Percentiles rank a stretch among this genome's conserved stretches.
These are phyloP conservation scores for Nannoperca obscura DNA, from an alignment of 2,797 vertebrate genomes.

Conservation along the genomic window DNA sequence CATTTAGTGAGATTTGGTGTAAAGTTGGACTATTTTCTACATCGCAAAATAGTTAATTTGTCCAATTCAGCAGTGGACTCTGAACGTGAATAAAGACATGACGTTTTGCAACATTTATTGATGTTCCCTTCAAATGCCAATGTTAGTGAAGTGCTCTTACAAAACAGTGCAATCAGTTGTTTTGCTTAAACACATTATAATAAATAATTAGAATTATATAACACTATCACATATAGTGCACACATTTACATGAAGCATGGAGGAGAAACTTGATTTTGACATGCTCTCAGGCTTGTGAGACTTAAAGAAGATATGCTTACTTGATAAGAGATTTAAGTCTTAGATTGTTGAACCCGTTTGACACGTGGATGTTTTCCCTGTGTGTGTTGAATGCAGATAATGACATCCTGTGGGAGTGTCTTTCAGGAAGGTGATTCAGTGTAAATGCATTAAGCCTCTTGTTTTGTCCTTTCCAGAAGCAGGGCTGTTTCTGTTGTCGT, in stretches of 20 bases:
- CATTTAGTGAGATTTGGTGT: background rate
- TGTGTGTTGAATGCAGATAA: background rate
- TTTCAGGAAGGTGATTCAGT: background rate
- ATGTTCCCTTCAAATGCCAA: background rate
- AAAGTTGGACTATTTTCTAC: background rate
- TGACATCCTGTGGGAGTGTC: background rate
- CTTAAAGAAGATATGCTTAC: background rate
- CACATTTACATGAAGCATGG: background rate
- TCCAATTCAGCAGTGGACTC: background rate
- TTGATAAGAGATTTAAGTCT: background rate
- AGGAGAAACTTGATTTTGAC: slow-evolving; percentile 3
- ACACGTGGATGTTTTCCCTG: slow-evolving; percentile 1
- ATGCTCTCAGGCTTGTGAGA: background rate
- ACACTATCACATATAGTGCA: background rate
- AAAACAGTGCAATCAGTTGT: background rate
- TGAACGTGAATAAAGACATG: background rate
- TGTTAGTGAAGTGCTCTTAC: background rate
- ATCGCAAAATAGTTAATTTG: background rate
- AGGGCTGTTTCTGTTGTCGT: slow-evolving; percentile 74
- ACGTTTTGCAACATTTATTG: slow-evolving; percentile 3
- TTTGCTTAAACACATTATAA: background rate
- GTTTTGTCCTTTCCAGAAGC: slow-evolving; percentile 72
- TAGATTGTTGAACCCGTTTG: background rate
- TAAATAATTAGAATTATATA: background rate
- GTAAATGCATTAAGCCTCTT: background rate